Conservation (phyloP, 1,140 invertebrate genomes). For the Procambarus virginalis region DNA sequence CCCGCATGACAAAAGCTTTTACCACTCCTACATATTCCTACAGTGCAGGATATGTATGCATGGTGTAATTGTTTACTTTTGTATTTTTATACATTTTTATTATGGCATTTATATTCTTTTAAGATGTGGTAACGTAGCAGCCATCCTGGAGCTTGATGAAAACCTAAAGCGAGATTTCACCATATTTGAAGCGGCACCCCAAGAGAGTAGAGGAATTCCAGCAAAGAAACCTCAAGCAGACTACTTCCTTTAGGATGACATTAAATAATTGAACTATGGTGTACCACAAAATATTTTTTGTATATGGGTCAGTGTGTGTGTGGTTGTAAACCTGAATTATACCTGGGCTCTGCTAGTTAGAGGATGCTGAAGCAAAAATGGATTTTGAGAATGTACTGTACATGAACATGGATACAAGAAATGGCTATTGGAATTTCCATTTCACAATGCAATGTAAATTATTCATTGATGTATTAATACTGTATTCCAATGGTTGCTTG, state of each 20-base stretch:
- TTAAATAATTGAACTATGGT: neutral
- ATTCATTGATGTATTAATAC: neutral
- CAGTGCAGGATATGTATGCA: too few relatives aligned
- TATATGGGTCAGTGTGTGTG: neutral
- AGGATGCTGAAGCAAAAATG: neutral
- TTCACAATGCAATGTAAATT: neutral
- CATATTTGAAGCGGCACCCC: conserved; percentile 99
- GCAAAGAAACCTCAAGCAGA: conserved; percentile 99
- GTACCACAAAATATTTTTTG: neutral
- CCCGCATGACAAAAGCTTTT: too few relatives aligned
- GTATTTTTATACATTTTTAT: neutral
- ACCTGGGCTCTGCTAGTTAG: neutral
- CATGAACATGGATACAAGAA: neutral
- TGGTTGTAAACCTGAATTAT: neutral
- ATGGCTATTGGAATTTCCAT: neutral
- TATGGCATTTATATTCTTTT: neutral
- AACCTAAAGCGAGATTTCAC: conserved; percentile 96
- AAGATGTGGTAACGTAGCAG: conserved; percentile 98
- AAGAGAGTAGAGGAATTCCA: conserved; percentile 97
- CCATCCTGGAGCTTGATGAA: conserved; percentile 98
- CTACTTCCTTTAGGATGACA: conserved; percentile 88
- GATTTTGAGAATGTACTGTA: neutral
- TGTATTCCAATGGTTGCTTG: neutral
- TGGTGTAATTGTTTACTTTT: too few relatives aligned
- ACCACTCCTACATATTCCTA: too few relatives aligned